phyloP scores from a whole-genome alignment of 2,888 invertebrate species.

The Lasiommata megera region DNA sequence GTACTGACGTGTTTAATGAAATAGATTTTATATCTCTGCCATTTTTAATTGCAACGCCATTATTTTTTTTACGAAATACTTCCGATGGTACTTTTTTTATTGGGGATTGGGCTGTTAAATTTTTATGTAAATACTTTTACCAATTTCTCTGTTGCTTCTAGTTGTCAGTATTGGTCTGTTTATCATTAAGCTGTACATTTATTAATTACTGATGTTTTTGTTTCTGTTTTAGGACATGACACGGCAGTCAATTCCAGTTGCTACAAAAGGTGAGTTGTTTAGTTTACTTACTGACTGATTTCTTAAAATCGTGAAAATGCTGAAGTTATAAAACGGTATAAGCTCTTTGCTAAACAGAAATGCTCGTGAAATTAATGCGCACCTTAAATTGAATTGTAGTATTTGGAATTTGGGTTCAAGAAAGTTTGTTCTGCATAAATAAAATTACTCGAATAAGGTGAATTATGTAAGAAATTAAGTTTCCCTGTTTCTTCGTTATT shows the following conservation, averaged over 20 bases:
- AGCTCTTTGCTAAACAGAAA: neutral
- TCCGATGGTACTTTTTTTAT: neutral
- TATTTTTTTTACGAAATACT: neutral
- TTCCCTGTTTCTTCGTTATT: too few species aligned
- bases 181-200: constrained; percentile 9
- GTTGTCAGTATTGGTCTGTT: constrained; percentile 12
- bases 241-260: constrained; percentile 78
- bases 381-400: too few species aligned
- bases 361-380: neutral
- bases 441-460: too few species aligned
- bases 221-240: constrained; percentile 79
- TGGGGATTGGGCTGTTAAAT: constrained; percentile 20
- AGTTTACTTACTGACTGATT: neutral
- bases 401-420: too few species aligned
- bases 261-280: constrained; percentile 70
- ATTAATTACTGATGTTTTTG: constrained; percentile 40
- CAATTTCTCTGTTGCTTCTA: constrained; percentile 3
- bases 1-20: constrained; percentile 1
- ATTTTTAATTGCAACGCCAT: neutral
- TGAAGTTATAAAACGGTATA: neutral
- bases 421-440: too few species aligned
- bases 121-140: constrained; percentile 27
- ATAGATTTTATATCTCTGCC: neutral
- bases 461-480: too few species aligned
- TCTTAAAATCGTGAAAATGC: constrained; percentile 18